These are phyloP conservation scores for Pyralis farinalis DNA, from an alignment of 2,888 invertebrate genomes.

Conservation along the genomic window DNA sequence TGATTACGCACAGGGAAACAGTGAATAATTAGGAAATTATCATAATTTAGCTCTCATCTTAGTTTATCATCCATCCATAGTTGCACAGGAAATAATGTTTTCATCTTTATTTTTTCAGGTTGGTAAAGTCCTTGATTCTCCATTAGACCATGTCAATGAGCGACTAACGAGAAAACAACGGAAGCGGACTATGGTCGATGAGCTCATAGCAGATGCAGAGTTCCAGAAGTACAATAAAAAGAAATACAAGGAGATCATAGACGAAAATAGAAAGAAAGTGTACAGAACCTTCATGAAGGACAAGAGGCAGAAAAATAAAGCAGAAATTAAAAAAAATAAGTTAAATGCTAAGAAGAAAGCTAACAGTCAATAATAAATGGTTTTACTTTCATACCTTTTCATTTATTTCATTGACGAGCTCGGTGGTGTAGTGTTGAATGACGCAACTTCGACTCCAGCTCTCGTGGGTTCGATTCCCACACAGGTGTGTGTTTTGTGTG, in stretches of 20 bases:
- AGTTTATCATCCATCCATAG: no score
- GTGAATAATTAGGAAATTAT: no score
- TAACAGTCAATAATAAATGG: conserved; percentile 22
- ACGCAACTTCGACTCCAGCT: no score
- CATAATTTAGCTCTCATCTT: no score
- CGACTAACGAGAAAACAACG: conserved; percentile 92
- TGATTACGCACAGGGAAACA: no score
- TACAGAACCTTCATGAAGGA: conserved; percentile 88
- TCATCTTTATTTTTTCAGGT: conserved; percentile 65
- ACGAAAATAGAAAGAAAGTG: conserved; percentile 84
- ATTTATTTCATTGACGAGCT: not conserved
- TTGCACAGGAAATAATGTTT: no score
- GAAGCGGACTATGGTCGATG: conserved; percentile 95
- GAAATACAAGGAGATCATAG: conserved; percentile 89
- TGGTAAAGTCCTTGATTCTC: conserved; percentile 90
- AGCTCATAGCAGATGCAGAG: conserved; percentile 93
- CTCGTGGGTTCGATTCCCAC: no score
- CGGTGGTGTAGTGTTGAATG: no score
- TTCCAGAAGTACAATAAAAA: conserved; percentile 90
- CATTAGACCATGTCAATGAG: conserved; percentile 92
- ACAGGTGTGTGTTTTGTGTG: no score
- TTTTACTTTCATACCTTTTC: not conserved
- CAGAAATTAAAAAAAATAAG: conserved; percentile 61
- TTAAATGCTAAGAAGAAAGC: conserved; percentile 43
- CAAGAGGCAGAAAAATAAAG: conserved; percentile 85